Percentiles rank a stretch among this genome's conserved stretches.
phyloP scores from a whole-genome alignment of 2,113 vertebrate species.

The Coregonus clupeaformis region DNA sequence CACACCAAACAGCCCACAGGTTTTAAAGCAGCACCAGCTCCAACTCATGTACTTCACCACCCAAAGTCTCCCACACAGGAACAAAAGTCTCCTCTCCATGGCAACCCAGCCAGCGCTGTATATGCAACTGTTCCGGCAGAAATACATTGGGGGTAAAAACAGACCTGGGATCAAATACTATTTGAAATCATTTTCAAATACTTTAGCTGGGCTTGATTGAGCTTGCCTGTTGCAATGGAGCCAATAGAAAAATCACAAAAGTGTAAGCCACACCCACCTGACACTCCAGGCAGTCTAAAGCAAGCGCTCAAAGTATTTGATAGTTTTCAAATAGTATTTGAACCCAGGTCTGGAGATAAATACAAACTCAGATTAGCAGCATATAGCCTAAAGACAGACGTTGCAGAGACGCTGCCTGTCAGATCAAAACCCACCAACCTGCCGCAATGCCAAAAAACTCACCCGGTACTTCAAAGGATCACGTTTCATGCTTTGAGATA shows the following conservation, averaged over 20 bases:
- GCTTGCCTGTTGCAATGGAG: no score
- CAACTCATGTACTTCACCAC: not conserved
- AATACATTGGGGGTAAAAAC: conserved; percentile 27
- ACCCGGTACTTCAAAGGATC: conserved; percentile 33
- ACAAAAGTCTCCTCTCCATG: conserved; percentile 44
- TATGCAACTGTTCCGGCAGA: conserved; percentile 6
- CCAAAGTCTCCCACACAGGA: conserved; percentile 33
- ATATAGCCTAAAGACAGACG: conserved; percentile 10
- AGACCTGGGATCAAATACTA: not conserved
- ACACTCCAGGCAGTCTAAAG: no score
- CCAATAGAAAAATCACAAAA: no score
- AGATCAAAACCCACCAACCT: conserved; percentile 26
- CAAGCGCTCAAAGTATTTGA: no score
- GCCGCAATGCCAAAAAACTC: conserved; percentile 1
- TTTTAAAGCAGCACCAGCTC: conserved; percentile 3
- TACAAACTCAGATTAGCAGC: conserved; percentile 17
- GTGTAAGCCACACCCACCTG: no score
- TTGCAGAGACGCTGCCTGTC: conserved; percentile 4
- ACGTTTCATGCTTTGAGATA: conserved; percentile 9
- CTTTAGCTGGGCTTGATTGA: no score
- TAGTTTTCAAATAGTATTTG: not conserved
- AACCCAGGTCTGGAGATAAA: conserved; percentile 36
- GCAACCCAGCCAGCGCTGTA: conserved; percentile 27
- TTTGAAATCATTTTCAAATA: no score
- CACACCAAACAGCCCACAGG: not conserved